These are phyloP conservation scores for Metridium senile DNA, from an alignment of 92 coral and sea anemone species.

Conservation along the genomic window DNA sequence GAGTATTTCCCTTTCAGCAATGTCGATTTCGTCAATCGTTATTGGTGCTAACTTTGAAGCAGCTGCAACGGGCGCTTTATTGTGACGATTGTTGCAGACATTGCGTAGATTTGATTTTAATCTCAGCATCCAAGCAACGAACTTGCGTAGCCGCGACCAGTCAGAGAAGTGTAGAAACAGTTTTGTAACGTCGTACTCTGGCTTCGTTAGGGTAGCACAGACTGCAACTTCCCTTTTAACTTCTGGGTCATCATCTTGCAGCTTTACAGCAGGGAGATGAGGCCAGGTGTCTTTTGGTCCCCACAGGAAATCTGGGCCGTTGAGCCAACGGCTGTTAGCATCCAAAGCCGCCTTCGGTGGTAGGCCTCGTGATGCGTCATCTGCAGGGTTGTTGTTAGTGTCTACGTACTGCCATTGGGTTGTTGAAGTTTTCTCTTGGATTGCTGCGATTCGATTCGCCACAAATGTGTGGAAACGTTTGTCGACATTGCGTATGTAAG, in stretches of 20 bases:
- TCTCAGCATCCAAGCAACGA: slow-evolving; percentile 44
- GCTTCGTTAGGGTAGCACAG: not conserved
- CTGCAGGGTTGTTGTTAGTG: slow-evolving; percentile 22
- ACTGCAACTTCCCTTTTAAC: slow-evolving; percentile 12
- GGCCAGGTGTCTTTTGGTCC: slow-evolving; percentile 20
- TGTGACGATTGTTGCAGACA: slow-evolving; percentile 18
- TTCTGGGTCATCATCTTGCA: slow-evolving; percentile 26
- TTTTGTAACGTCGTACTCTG: slow-evolving; percentile 9
- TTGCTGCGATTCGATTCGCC: slow-evolving; percentile 35
- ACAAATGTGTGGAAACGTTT: slow-evolving; percentile 47
- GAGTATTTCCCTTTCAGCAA: slow-evolving; percentile 39
- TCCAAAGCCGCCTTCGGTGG: slow-evolving; percentile 23
- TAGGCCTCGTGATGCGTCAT: slow-evolving; percentile 39
- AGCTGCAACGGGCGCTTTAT: not conserved
- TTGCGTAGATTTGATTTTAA: slow-evolving; percentile 13
- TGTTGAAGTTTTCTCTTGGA: slow-evolving; percentile 13
- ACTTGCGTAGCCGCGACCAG: slow-evolving; percentile 28
- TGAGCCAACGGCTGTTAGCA: slow-evolving; percentile 24
- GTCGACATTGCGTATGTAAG: slow-evolving; percentile 29
- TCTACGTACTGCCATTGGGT: slow-evolving; percentile 24
- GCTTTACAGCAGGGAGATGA: slow-evolving; percentile 5
- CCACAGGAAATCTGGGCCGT: slow-evolving; percentile 42
- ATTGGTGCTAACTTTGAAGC: slow-evolving; percentile 15
- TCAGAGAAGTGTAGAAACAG: slow-evolving; percentile 10
- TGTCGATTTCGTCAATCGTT: slow-evolving; percentile 47